Evolutionary conservation across 2,888 invertebrate genomes (phyloP).

Genomic region (Drosophila prostipennis): DNA sequence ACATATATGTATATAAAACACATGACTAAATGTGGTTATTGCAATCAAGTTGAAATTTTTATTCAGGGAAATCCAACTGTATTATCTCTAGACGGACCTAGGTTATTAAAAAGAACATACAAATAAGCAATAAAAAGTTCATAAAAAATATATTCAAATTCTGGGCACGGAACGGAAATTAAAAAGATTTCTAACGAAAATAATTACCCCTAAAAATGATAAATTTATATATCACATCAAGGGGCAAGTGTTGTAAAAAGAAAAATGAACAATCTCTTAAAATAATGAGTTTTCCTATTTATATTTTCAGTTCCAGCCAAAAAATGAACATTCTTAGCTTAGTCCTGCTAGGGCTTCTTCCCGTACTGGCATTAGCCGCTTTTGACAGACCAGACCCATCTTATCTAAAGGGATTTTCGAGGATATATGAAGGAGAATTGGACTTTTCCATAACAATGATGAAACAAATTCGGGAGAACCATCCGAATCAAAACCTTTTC

Average conservation of each 20-base stretch:
- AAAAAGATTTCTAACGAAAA: no score
- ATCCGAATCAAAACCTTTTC: conserved; percentile 91
- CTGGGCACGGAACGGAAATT: no score
- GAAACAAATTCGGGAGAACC: conserved; percentile 86
- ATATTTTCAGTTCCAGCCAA: background rate
- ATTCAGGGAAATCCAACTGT: background rate
- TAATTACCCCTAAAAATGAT: no score
- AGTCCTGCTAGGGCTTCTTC: conserved; percentile 5
- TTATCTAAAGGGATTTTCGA: background rate
- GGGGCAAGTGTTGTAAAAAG: no score
- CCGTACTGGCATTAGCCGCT: conserved; percentile 45
- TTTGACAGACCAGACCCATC: background rate
- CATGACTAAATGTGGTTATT: background rate
- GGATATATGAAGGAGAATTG: conserved; percentile 87
- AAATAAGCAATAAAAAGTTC: background rate
- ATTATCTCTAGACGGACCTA: background rate
- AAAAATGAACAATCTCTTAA: background rate
- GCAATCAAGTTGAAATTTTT: background rate
- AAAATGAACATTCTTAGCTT: background rate
- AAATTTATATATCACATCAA: no score
- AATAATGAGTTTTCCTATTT: background rate
- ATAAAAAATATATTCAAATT: no score
- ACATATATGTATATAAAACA: no score
- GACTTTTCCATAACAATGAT: conserved; percentile 89
- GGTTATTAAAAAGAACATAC: background rate